phyloP scores from a whole-genome alignment of 2,113 vertebrate species.

The Quiscalus mexicanus region DNA sequence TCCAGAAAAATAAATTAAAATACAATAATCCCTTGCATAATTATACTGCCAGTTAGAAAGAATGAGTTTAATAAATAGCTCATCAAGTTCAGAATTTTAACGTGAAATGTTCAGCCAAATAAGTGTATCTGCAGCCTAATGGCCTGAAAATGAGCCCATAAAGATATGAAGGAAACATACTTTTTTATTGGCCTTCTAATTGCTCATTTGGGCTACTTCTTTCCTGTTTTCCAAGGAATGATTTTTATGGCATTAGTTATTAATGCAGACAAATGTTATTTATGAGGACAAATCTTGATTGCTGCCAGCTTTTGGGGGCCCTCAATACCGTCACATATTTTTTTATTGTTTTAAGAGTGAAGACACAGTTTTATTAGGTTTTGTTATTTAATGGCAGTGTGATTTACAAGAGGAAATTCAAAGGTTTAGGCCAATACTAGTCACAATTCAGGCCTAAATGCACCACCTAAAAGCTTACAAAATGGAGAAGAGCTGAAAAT shows the following conservation, averaged over 20 bases:
- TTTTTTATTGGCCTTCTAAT: not conserved
- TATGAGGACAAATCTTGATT: not conserved
- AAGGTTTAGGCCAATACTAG: not conserved
- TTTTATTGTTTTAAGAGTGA: not conserved
- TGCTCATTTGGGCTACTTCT: not conserved
- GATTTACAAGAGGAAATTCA: not conserved
- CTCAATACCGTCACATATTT: not conserved
- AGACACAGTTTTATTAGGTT: not conserved
- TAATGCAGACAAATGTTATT: not conserved
- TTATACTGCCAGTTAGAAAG: conserved; percentile 32
- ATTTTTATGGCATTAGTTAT: not conserved
- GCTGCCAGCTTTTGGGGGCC: not conserved
- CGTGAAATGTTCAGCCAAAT: not conserved
- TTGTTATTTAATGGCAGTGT: not conserved
- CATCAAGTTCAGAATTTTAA: conserved; percentile 32
- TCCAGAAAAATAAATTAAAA: conserved; percentile 53
- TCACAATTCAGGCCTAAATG: not conserved
- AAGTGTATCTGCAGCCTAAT: conserved; percentile 38
- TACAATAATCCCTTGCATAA: conserved; percentile 60
- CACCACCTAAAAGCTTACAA: not conserved
- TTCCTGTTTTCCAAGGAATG: not conserved
- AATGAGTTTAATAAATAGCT: conserved; percentile 50
- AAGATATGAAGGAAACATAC: not conserved
- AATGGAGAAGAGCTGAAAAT: not conserved
- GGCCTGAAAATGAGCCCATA: conserved; percentile 43